Evolutionary conservation across 1,140 invertebrate species (phyloP), one percentile per base, ranked within the genome.

Genomic region (Notospermus geniculatus): DNA sequence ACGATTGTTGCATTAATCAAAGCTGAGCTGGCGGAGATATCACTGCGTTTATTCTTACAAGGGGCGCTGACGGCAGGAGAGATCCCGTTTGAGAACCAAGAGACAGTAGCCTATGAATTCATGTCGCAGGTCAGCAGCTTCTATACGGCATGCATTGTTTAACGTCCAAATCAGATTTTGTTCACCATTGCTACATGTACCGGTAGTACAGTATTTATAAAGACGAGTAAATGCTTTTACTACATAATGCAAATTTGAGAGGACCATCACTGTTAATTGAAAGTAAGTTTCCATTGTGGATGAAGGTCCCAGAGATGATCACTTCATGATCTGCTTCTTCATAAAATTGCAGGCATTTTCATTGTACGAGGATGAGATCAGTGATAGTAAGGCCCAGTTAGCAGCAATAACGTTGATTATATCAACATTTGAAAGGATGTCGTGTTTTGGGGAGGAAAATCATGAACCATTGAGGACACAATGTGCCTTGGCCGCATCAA

Each of bases 331-430:
- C n/a, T n/a, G n/a, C 25, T 27, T 17, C n/a, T 5, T 28, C 27
- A 5, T 54, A 59, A 28, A 7, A 9, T 73, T 72, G 27, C 67
- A 90, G 86, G 94, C 94, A 0, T 98, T 99, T 80, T 94, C 94
- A 0, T 83, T 99, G 54, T 98, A 98, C 73, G 97, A 99, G 80
- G 97, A 99, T 78, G 97, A 99, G 82, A 97, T 99, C 70, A 93
- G 92, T 7, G 97, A 99, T 75, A 96, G 93, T 53, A 97, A 97
- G 78, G 92, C 95, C 29, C 96, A 99, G 79, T 82, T 98, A 52
- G 91, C 94, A 1, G 95, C 95, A 19, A 95, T 99, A 52, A 95
- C 93, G 0, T 83, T 98, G 1, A 94, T 99, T 32, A 94, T 97
- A 63, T 93, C 91, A 41, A 97, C 95, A 0, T 89, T 98, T 62